Conservation (phyloP, 2,888 invertebrate species). For the Oligia fasciuncula region DNA sequence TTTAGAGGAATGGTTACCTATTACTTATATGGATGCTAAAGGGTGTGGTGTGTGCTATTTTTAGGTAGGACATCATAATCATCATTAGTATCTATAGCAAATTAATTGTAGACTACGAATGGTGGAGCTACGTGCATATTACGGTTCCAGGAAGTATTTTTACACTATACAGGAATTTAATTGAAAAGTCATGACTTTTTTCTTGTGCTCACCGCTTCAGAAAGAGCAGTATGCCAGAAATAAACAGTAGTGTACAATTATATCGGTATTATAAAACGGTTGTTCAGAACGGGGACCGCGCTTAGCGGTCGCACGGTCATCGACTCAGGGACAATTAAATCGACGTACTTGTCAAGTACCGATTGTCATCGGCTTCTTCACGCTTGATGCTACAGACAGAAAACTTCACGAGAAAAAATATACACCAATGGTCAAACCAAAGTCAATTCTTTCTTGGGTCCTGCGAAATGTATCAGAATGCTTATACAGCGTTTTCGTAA, state of each 20-base stretch:
- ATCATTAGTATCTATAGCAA: neutral
- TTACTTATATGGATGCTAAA: conserved; percentile 7
- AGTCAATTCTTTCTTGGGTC: conserved; percentile 27
- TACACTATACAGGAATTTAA: neutral
- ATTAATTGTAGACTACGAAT: neutral
- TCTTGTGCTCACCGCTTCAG: neutral
- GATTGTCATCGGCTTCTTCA: conserved; percentile 65
- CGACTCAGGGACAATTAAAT: conserved; percentile 85
- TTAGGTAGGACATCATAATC: neutral
- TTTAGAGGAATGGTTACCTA: neutral
- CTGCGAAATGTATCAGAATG: conserved; percentile 42
- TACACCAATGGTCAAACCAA: conserved; percentile 1
- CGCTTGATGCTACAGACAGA: conserved; percentile 48
- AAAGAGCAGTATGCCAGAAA: conserved; percentile 30
- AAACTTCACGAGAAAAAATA: conserved; percentile 13
- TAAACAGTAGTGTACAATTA: conserved; percentile 50
- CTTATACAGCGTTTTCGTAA: conserved; percentile 54
- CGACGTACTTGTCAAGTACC: conserved; percentile 75
- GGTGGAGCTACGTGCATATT: neutral
- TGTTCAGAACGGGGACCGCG: conserved; percentile 68
- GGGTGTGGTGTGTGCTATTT: neutral
- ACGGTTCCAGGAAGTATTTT: neutral
- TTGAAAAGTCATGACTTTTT: neutral
- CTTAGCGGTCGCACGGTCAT: conserved; percentile 83
- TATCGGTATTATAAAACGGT: conserved; percentile 59